These are phyloP conservation scores for Glossophaga mutica DNA, from an alignment of 2,797 vertebrate genomes.

Conservation along the genomic window DNA sequence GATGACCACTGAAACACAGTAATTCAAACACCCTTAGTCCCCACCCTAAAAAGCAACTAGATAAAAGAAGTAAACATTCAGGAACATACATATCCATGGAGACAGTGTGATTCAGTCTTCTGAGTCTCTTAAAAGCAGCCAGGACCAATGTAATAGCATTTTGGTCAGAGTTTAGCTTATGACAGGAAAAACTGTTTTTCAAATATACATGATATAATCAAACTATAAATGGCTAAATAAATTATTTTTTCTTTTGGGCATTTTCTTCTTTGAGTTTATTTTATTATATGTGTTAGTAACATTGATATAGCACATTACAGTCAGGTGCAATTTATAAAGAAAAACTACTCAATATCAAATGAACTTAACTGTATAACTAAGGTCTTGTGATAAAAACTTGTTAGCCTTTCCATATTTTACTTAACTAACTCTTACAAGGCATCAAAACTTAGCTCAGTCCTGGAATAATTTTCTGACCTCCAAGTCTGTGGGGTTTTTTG, in stretches of 20 bases:
- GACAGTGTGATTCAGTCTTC: not conserved
- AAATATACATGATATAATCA: not conserved
- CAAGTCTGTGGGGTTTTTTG: not conserved
- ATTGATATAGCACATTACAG: not conserved
- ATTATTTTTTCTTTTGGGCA: not conserved
- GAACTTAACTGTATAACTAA: not conserved
- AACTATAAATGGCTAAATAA: not conserved
- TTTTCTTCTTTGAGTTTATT: not conserved
- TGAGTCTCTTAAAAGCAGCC: not conserved
- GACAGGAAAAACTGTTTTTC: not conserved
- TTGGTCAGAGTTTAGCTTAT: not conserved
- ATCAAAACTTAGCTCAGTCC: not conserved
- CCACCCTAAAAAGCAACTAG: not conserved
- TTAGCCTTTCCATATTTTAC: not conserved
- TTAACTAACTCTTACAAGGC: not conserved
- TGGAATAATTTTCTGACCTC: not conserved
- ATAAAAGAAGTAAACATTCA: not conserved
- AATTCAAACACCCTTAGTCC: not conserved
- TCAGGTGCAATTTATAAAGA: not conserved
- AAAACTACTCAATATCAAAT: not conserved
- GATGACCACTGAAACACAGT: not conserved
- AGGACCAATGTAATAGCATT: not conserved
- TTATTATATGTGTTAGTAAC: not conserved
- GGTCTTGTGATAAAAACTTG: not conserved
- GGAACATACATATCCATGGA: not conserved